Evolutionary conservation across 2,113 vertebrate genomes (phyloP).

Genomic region (Gopherus flavomarginatus): DNA sequence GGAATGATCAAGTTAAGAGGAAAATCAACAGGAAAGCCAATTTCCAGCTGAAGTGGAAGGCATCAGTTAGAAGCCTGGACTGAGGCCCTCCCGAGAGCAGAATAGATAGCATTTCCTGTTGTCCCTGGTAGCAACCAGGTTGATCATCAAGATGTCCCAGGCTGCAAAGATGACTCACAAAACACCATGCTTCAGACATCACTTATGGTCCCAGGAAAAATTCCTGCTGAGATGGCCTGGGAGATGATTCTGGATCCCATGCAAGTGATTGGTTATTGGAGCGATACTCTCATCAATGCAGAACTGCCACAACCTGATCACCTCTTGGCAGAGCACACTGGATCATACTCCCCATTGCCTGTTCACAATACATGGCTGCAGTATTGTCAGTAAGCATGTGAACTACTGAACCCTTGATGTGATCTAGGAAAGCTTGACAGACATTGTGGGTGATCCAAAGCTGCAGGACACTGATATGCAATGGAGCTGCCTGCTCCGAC

Average conservation of each 20-base stretch:
- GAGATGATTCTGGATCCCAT: not conserved
- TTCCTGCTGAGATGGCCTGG: not conserved
- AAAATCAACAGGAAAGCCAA: not conserved
- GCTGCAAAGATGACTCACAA: not conserved
- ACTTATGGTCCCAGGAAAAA: not conserved
- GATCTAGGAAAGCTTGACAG: not conserved
- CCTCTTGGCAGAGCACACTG: not conserved
- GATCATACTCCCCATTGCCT: not conserved
- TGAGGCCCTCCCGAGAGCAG: not conserved
- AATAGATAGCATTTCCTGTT: not conserved
- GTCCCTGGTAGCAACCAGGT: not conserved
- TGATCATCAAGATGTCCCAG: not conserved
- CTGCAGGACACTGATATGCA: not conserved
- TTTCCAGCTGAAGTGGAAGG: not conserved
- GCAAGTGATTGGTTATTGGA: not conserved
- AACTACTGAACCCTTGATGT: not conserved
- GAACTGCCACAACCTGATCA: not conserved
- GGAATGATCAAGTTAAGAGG: not conserved
- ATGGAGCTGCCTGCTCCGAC: not conserved
- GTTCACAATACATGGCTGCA: too few relatives aligned
- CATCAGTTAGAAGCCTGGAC: not conserved
- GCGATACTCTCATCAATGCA: not conserved
- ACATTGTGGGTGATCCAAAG: not conserved
- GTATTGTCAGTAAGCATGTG: not conserved
- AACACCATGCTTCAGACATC: not conserved